phyloP scores from a whole-genome alignment of 2,888 invertebrate species.

The Amiota minor region DNA sequence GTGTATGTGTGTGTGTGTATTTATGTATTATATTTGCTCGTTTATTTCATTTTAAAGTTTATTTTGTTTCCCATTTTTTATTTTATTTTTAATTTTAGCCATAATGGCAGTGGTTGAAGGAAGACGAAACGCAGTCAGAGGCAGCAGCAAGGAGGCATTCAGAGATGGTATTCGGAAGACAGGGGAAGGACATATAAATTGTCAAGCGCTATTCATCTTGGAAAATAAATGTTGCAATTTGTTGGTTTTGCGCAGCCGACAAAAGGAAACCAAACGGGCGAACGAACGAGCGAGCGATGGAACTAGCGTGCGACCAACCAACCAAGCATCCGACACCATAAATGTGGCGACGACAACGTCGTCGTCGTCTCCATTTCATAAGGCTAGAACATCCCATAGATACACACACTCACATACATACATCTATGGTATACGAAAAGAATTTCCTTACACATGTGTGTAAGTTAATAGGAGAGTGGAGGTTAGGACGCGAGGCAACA shows the following conservation, averaged over 20 bases:
- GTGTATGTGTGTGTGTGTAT: neutral
- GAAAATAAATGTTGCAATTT: constrained; percentile 73
- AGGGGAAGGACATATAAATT: constrained; percentile 61
- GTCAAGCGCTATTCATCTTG: constrained; percentile 72
- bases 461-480: too few relatives aligned
- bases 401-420: too few relatives aligned
- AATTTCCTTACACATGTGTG: too few relatives aligned
- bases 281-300: neutral
- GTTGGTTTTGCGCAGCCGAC: constrained; percentile 59
- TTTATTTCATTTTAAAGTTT: constrained; percentile 69
- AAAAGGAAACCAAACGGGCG: constrained; percentile 25
- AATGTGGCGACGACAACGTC: constrained; percentile 47
- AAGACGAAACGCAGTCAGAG: constrained; percentile 27
- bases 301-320: constrained; percentile 31
- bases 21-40: constrained; percentile 55
- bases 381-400: too few relatives aligned
- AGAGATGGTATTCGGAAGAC: neutral
- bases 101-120: constrained; percentile 50
- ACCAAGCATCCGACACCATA: constrained; percentile 41
- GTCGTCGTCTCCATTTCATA: neutral
- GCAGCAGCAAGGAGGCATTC: constrained; percentile 22
- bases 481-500: neutral
- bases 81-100: constrained; percentile 66
- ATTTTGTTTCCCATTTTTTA: constrained; percentile 44
- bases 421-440: too few relatives aligned